These are phyloP conservation scores for Diplosoma virens DNA, from an alignment of 23 tunicate genomes.

Conservation along the genomic window DNA sequence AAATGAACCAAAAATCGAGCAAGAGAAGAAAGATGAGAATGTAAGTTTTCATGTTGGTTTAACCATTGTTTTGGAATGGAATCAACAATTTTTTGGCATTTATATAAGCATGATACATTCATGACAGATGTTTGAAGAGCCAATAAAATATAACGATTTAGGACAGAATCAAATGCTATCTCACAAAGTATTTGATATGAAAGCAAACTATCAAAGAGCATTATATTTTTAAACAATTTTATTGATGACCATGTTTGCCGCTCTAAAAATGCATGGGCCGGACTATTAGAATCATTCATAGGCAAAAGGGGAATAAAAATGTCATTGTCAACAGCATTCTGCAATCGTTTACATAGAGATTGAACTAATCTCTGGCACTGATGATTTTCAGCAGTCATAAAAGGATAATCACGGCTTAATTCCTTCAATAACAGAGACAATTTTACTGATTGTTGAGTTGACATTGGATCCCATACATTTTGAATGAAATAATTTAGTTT, in stretches of 20 bases:
- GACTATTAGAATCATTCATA: slow-evolving; percentile 15
- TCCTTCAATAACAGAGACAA: slow-evolving; percentile 30
- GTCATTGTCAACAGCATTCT: slow-evolving; percentile 66
- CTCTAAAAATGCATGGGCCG: slow-evolving; percentile 62
- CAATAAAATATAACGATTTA: slow-evolving; percentile 76
- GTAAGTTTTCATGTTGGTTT: slow-evolving; percentile 16
- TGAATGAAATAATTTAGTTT: slow-evolving; percentile 38
- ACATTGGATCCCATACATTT: slow-evolving; percentile 85
- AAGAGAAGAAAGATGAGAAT: slow-evolving; percentile 34
- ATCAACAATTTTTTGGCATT: slow-evolving; percentile 45
- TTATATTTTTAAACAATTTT: slow-evolving; percentile 69
- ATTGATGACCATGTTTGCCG: slow-evolving; percentile 84
- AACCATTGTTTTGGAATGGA: slow-evolving; percentile 73
- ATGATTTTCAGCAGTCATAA: slow-evolving; percentile 59
- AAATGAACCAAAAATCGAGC: slow-evolving; percentile 60
- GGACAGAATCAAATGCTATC: slow-evolving; percentile 72
- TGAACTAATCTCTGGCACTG: slow-evolving; percentile 49
- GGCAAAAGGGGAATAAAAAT: slow-evolving; percentile 80
- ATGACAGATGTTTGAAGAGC: slow-evolving; percentile 65
- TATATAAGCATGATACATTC: slow-evolving; percentile 36
- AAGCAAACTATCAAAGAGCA: slow-evolving; percentile 55
- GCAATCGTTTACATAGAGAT: slow-evolving; percentile 65
- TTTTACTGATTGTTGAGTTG: slow-evolving; percentile 47
- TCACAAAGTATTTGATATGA: slow-evolving; percentile 52
- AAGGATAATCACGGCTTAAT: slow-evolving; percentile 48